Evolutionary conservation across 2,888 invertebrate genomes (phyloP), one percentile per base, ranked within the genome.

Genomic region (Sarcophaga variegata): DNA sequence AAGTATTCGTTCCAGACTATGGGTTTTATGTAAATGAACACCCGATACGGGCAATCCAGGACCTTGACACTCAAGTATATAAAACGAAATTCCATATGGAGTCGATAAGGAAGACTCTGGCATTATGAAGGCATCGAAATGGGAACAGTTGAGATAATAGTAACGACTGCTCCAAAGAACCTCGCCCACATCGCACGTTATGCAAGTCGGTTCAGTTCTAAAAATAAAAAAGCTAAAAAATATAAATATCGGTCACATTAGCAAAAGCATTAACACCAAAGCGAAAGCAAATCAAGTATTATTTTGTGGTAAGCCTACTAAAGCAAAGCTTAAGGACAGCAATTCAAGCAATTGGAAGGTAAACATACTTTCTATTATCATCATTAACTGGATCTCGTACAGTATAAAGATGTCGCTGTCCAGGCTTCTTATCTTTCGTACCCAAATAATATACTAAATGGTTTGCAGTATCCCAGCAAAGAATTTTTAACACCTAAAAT

Each of bases 21-120:
- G 97, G 71, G 96, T 96, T 90, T 95, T 95, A 90, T 96, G 95
- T 89, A 96, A 95, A 93, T 97, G 97, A 89, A 97, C 95, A 84
- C 93, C 97, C 69, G 97, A 97, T 90, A 97, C 95, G 86, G 98
- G 98, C 88, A 98, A 95, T 86, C 97, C 97, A 66, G 98, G 98
- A n/a, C 98, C 98, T 90, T 97, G 96, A 93, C 99, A 99, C 92
- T 97, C 96, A 90, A 98, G 95, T 89, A 97, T 97, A 93, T 97
- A 98, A 89, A 91, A 93, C 70, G 93, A 92, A 89, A 93, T 91
- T 89, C 93, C 93, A 88, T 90, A 89, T 86, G 90, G 91, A 54
- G 92, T 92, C 88, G 93, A 91, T 90, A 93, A 90, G 89, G 92
- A 92, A 90, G 92, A 91, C 81, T 94, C 90, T 63, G 95, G 95